Evolutionary conservation across 2,888 invertebrate species (phyloP), one percentile per base, ranked within the genome.

Genomic region (Stenurella melanura): DNA sequence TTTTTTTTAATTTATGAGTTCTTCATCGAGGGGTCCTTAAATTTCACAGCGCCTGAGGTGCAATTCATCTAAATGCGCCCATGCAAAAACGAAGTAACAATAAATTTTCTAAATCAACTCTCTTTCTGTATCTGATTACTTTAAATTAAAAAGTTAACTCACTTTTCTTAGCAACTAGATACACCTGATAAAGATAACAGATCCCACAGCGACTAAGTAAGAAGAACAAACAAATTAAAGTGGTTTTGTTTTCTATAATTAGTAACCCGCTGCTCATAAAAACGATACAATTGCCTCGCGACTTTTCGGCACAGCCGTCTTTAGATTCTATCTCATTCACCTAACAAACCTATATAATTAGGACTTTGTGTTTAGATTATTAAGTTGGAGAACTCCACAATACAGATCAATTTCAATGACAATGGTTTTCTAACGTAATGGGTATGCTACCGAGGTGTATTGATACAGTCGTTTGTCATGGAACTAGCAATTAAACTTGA

Each of bases 361-460:
- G 78, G 78, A 81, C 75, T 77, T 79, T 81, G 77, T 78, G 76
- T 74, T 73, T 73, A 70, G 74, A 75, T 78, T 75, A 75, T 74
- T 73, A 77, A 79, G 75, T 76, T 75, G 67, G 78, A 79, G 77
- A 72, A 72, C 68, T 76, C 64, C 73, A 61, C 61, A 67, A 74
- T 73, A 68, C 76, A 58, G 81, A 81, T 81, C 80, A 81, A 77
- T 80, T 78, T 75, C 68, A 77, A 80, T 80, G 80, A 81, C 80
- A 81, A 81, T 81, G 78, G 80, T 77, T 81, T 81, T 80, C 78
- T 76, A 80, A 73, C 77, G 77, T 78, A 80, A 79, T 80, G 77
- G 76, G 75, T 80, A 79, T 78, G 78, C 78, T 80, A 78, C 80
- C 76, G 70, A 81, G 79, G 76, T 77, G 75, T 77, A 81, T 79